Conservation (phyloP, 2,888 invertebrate genomes). For the Campoplex capitator region DNA sequence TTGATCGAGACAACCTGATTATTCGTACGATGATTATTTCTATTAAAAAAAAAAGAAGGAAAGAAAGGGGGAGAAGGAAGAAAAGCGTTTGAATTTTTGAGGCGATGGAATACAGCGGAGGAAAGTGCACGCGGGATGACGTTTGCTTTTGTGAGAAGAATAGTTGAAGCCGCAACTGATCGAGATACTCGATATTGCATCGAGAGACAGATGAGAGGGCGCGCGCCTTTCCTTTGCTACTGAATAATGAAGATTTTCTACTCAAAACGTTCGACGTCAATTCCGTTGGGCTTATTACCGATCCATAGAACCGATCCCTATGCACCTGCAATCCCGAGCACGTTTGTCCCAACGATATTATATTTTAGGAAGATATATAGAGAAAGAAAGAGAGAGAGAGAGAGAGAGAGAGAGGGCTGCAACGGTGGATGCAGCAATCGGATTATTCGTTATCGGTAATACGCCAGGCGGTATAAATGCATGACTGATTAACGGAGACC, state of each 20-base stretch:
- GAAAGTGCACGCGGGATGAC: background rate
- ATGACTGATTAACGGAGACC: constrained; percentile 72
- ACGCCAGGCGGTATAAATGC: constrained; percentile 66
- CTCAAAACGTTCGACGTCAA: constrained; percentile 51
- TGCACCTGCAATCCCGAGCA: constrained; percentile 59
- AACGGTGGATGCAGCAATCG: constrained; percentile 63
- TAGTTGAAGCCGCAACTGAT: background rate
- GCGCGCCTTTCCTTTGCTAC: constrained; percentile 46
- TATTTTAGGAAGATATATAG: constrained; percentile 29
- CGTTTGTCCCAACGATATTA: constrained; percentile 40
- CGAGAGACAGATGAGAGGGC: constrained; percentile 27
- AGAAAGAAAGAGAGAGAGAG: constrained; percentile 36
- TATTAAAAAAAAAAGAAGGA: background rate
- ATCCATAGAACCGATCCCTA: background rate
- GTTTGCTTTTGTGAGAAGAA: constrained; percentile 5
- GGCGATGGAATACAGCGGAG: background rate
- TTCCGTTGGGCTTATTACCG: constrained; percentile 35
- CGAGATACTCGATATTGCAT: constrained; percentile 51
- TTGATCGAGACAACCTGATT: background rate
- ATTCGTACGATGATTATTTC: background rate
- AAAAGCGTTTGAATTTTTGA: background rate
- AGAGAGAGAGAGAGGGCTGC: constrained; percentile 43
- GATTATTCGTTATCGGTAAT: constrained; percentile 70
- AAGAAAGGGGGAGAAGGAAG: no score
- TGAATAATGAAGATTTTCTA: constrained; percentile 58